Percentiles rank a stretch among this genome's conserved stretches.
These are phyloP conservation scores for Mobula birostris DNA, from an alignment of 2,113 vertebrate species.

Conservation along the genomic window DNA sequence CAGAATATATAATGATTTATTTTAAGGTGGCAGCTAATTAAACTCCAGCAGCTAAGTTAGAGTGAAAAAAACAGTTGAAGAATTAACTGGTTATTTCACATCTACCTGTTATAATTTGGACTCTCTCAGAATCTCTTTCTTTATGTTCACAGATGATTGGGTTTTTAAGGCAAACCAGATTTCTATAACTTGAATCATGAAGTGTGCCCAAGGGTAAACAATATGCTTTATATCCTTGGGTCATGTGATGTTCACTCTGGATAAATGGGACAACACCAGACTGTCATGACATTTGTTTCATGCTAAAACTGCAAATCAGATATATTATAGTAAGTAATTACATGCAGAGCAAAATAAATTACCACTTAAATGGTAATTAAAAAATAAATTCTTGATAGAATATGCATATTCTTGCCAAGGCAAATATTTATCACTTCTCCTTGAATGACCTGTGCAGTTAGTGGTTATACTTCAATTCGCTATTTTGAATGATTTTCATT, in stretches of 20 bases:
- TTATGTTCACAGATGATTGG: not conserved
- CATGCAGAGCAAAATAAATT: not conserved
- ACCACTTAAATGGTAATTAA: not conserved
- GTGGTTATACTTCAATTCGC: not conserved
- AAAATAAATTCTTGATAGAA: not conserved
- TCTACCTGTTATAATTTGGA: not conserved
- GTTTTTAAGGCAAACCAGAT: not conserved
- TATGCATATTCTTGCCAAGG: not conserved
- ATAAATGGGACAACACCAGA: not conserved
- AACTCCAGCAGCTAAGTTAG: not conserved
- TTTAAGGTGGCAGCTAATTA: not conserved
- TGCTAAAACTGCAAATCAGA: not conserved
- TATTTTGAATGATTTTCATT: not conserved
- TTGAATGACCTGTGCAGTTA: not conserved
- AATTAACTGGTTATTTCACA: not conserved
- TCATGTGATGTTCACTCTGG: not conserved
- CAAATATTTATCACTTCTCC: not conserved
- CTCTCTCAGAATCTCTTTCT: not conserved
- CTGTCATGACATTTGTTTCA: not conserved
- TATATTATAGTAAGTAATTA: not conserved
- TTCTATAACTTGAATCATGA: not conserved
- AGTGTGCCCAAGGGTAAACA: not conserved
- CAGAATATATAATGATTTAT: not conserved
- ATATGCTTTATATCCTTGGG: not conserved
- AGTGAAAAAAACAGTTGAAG: not conserved